Base-by-base conservation (phyloP, 2,888 invertebrate species). In the Cephalotes varians region DNA sequence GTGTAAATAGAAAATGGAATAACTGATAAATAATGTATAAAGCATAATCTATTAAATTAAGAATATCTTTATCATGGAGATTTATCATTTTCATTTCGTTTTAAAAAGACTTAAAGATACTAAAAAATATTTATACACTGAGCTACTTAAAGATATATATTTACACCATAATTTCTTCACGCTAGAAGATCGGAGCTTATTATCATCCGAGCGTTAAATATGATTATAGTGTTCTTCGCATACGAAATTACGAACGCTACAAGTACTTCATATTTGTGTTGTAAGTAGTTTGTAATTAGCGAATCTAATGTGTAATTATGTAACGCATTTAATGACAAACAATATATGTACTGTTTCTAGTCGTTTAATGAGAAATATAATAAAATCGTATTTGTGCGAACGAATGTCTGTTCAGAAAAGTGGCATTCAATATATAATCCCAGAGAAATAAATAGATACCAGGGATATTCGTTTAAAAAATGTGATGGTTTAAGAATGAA, bases 401-500 rank as follows among this genome's bases (percentile, higher is more conserved):
- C 6, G 2, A 65, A 44, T 44, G 44, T 37, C 28, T 18, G 10
- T 15, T 28, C 12, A 12, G 12, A 7, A 28, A 25, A 40, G n/a
- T 25, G 18, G 40, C 21, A 51, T 44, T 54, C 1, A 1, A 1
- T 62, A 1, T 62, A 74, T 40, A 64, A 40, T 54, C 18, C 21
- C 10, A 34, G 5, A 9, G 1, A 34, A 56, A 71, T 12, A 47
- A 79, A 47, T 44, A 40, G 25, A 5, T 1, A 44, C 2, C 28
- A 21, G 12, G 49, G 47, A 37, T 60, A 34, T 58, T 60, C 62
- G 58, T 65, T 21, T 1, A 18, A 77, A 40, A 60, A 84, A 81
- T 83, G 25, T 40, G 56, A 34, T 56, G 18, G 18, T 67, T 31
- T 56, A 69, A 47, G 15, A 31, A 64, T 28, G 65, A 65, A 47